These are phyloP conservation scores for Limenitis camilla DNA, from an alignment of 2,888 invertebrate species.

Conservation along the genomic window DNA sequence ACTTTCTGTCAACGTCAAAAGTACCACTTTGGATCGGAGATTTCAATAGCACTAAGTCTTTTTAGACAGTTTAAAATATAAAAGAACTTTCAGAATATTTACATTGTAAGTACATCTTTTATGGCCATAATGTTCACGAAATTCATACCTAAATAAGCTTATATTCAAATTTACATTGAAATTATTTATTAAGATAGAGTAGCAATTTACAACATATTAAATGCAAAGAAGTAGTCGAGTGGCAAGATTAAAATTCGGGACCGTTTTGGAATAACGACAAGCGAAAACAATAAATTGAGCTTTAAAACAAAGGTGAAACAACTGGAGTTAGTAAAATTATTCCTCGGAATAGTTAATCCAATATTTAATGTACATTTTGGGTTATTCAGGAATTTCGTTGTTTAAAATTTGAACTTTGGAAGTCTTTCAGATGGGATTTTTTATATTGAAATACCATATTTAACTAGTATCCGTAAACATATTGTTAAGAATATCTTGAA, in stretches of 20 bases:
- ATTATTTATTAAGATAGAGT: conserved; percentile 2
- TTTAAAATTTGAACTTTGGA: too few species aligned
- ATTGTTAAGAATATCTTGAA: too few species aligned
- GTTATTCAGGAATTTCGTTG: too few species aligned
- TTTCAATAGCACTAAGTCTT: neutral
- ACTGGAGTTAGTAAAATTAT: too few species aligned
- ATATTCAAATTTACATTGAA: conserved; percentile 6
- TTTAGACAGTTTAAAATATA: neutral
- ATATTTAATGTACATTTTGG: too few species aligned
- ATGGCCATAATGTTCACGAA: conserved; percentile 20
- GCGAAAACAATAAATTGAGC: neutral
- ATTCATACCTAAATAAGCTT: conserved; percentile 19
- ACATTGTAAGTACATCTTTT: neutral
- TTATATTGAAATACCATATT: too few species aligned
- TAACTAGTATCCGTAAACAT: neutral
- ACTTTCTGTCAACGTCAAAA: neutral
- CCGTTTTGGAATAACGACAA: neutral
- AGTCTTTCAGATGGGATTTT: too few species aligned
- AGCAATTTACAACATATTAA: conserved; percentile 35
- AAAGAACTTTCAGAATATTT: neutral
- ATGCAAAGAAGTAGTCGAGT: conserved; percentile 55
- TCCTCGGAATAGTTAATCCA: too few species aligned
- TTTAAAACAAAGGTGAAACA: neutral
- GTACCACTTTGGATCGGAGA: neutral
- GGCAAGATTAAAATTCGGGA: conserved; percentile 43